Evolutionary conservation across 2,797 vertebrate species (phyloP).

Genomic region (Lutjanus campechanus): DNA sequence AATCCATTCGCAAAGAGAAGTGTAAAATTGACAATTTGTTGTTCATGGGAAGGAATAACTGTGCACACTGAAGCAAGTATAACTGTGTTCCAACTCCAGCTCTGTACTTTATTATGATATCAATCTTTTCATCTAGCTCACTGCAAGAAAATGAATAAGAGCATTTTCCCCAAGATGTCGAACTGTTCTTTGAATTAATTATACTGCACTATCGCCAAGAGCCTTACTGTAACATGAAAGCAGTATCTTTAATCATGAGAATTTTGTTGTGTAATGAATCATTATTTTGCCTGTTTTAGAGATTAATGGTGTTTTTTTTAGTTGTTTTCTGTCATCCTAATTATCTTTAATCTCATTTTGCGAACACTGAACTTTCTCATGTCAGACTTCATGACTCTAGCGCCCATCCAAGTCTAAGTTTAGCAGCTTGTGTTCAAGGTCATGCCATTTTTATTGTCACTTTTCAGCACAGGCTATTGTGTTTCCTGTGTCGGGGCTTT

Average conservation of each 20-base stretch:
- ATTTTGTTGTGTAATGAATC: slow-evolving; percentile 41
- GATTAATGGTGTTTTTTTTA: slow-evolving; percentile 42
- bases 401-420: slow-evolving; percentile 55
- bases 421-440: slow-evolving; percentile 52
- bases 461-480: slow-evolving; percentile 48
- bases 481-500: slow-evolving; percentile 67
- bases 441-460: slow-evolving; percentile 71
- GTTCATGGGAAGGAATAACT: not conserved
- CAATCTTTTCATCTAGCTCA: not conserved
- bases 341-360: slow-evolving; percentile 52
- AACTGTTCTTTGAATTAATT: slow-evolving; percentile 16
- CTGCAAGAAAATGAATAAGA: not conserved
- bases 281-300: slow-evolving; percentile 43
- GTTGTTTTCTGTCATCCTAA: slow-evolving; percentile 38
- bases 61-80: no score
- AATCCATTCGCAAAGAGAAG: not conserved
- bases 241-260: slow-evolving; percentile 13
- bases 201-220: not conserved
- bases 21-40: not conserved
- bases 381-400: slow-evolving; percentile 56
- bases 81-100: not conserved
- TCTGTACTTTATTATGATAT: not conserved
- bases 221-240: slow-evolving; percentile 19
- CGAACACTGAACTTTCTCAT: slow-evolving; percentile 58
- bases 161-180: not conserved